These are phyloP conservation scores for Aphrophora alni DNA, from an alignment of 2,888 invertebrate species.

Conservation along the genomic window DNA sequence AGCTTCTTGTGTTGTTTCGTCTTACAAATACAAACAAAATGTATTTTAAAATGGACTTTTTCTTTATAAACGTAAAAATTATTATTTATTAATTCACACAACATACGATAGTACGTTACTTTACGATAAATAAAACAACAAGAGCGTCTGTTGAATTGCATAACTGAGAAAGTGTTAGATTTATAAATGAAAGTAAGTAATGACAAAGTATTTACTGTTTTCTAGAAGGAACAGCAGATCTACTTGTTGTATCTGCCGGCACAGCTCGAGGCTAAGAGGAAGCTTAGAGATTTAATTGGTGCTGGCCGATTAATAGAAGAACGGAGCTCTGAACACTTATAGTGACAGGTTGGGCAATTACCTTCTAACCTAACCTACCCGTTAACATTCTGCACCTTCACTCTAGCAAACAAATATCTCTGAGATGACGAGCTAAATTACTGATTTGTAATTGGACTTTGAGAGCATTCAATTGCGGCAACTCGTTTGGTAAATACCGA, in stretches of 20 bases:
- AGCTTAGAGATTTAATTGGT: background rate
- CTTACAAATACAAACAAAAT: no score
- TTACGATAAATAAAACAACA: no score
- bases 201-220: background rate
- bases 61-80: no score
- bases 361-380: background rate
- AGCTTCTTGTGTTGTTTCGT: no score
- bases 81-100: no score
- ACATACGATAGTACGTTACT: no score
- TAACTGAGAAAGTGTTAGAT: background rate
- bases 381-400: slow-evolving; percentile 2
- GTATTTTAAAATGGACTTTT: no score
- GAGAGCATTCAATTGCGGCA: background rate
- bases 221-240: no score
- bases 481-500: background rate
- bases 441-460: no score
- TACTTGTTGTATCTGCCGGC: background rate
- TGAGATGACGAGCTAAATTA: background rate
- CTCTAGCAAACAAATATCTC: background rate
- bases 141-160: background rate
- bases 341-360: background rate
- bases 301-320: slow-evolving; percentile 5
- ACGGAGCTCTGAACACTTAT: background rate
- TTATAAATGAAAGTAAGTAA: background rate
- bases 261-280: background rate